Evolutionary conservation across 1,140 invertebrate species (phyloP), one percentile per base, ranked within the genome.

Genomic region (Coptotermes formosanus): DNA sequence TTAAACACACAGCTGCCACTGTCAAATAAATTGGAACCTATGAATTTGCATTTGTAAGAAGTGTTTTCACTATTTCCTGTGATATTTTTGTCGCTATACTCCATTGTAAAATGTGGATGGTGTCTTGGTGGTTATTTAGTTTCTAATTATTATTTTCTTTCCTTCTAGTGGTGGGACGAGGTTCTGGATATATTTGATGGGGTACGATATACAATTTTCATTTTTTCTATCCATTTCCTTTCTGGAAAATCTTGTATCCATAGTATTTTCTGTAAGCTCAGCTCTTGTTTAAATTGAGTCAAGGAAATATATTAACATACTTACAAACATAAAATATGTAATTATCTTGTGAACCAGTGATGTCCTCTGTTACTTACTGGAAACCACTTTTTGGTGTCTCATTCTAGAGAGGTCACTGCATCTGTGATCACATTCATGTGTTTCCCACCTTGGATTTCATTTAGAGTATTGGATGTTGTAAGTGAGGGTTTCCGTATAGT

Each of bases 161-260:
- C 92, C 94, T 96, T 96, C 93, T 95, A 97, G 95, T 97, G 95
- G 95, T 97, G 96, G 96, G 96, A 97, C 94, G 96, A 97, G 93
- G 95, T 97, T 92, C 95, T 97, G 95, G 96, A 97, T 93, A 96
- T 97, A 93, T 97, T 97, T 94, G 96, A 97, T 91, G 95, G 95
- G 95, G 96, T 97, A 96, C 48, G 83, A 52, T 52, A 52, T 52
- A 84, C 45, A 84, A 59, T 55, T 52, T 44, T 69, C 1, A 25
- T 84, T 86, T 45, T 84, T 84, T 86, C 12, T 30, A 30, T 75
- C 25, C 9, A 14, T 75, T 30, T 75, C 9, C 19, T 75, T n/a
- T 25, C n/a, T 75, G 6, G 8, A n/a, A 75, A 75, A 1, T 75
- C 64, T 75, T 75, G n/a, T 75, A 75, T 14, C n/a, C n/a, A n/a